Base-by-base conservation (phyloP, 2,888 invertebrate genomes). In the Leistus spinibarbis region DNA sequence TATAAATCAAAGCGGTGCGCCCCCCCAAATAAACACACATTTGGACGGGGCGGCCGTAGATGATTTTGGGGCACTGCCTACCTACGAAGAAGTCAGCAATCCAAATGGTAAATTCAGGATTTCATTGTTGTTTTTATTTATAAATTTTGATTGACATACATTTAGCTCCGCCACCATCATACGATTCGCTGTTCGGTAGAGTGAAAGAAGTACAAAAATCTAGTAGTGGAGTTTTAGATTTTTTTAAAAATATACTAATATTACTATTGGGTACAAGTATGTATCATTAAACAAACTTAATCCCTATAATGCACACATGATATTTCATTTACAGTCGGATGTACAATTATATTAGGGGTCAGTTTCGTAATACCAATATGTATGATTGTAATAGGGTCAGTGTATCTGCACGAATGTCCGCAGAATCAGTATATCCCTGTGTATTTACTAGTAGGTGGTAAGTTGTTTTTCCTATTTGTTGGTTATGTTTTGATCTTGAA, bases 361-460 rank as follows among this genome's bases (percentile, higher is more conserved):
- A 88, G 90, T 13, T 87, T 91, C 80, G 89, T 90, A 22, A 86
- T 92, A 78, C 92, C 92, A 69, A 86, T 92, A 78, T 88, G 89
- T 78, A 92, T 92, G 92, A 89, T 92, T 79, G 87, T 90, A 19
- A 89, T 92, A 82, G 92, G 91, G 66, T 86, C 89, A 23, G 82
- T 90, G 57, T 90, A 91, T 83, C 84, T 91, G 78, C 84, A 91
- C 80, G 89, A 91, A 76, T 92, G 92, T 82, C 90, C 90, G 0
- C 89, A 88, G 79, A 90, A 91, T 77, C 88, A 89, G 82, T 90
- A 90, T 83, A 91, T 92, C 83, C 92, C 92, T 23, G 88, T 91
- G 68, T 92, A 91, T 84, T 86, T 92, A 80, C 85, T 92, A 79
- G 90, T 92, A 77, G 91, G 90, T 79, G 91, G 90, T 81, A 80